Evolutionary conservation across 2,113 vertebrate genomes (phyloP), one percentile per base, ranked within the genome.

Genomic region (Atherinomorus stipes): DNA sequence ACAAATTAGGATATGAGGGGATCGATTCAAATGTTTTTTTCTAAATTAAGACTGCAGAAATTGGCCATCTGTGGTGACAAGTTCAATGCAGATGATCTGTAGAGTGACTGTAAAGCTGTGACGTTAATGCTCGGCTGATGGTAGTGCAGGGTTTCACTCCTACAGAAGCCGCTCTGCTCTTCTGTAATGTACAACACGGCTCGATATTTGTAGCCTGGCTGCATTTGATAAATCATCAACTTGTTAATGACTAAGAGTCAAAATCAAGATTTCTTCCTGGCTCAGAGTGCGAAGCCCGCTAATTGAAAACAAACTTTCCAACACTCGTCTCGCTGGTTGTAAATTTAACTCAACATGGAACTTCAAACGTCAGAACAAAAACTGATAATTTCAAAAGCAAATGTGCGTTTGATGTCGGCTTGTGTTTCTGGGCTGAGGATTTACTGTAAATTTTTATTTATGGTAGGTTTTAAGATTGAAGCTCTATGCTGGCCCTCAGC

Each of bases 11-110:
- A 70, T 58, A 15, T 34, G 85, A 85, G 78, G 52, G 81, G 86
- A 91, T 90, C 84, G 76, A 86, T 91, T 81, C 61, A 79, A 88
- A 87, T 76, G 1, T 71, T 82, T 85, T 90, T 88, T 83, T 89
- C 64, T 83, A 87, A 83, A 89, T 92, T 75, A 85, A 80, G 77
- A 53, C 56, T 66, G 76, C 67, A 42, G 68, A 73, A 87, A 72
- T 66, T 26, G 87, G 77, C 79, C 75, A 66, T 78, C 82, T 34
- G 49, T 23, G 42, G 83, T 16, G 77, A 72, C 9, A 64, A 28
- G 65, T 68, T 77, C 28, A 28, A 79, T 85, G 80, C 76, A 66
- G 71, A 78, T 72, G 42, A 71, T 74, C 63, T 57, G 73, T 75
- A 63, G 59, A 73, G 65, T 77, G 59, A 77, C 81, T 80, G 78